phyloP scores from a whole-genome alignment of 2,113 vertebrate genomes.

The Oxygymnocypris stewartii region DNA sequence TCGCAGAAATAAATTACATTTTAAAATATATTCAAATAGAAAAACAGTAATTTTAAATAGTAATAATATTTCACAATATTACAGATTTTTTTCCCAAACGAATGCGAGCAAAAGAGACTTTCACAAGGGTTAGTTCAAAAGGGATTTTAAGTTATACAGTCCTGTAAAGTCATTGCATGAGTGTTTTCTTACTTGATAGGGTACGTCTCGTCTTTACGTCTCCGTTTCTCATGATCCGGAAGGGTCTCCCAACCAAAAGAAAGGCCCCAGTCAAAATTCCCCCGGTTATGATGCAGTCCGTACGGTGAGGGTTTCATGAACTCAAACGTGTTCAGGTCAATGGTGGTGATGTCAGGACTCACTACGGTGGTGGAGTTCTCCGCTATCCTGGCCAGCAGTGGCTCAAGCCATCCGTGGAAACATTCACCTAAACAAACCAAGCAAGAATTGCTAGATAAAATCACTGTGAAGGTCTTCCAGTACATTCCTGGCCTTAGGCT shows the following conservation, averaged over 20 bases:
- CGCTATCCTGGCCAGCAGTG: constrained; percentile 90
- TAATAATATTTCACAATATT: background rate
- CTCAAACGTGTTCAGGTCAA: constrained; percentile 95
- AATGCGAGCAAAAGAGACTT: background rate
- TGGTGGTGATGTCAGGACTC: constrained; percentile 95
- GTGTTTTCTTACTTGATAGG: constrained; percentile 83
- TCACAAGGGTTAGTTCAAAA: background rate
- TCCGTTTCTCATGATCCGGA: constrained; percentile 86
- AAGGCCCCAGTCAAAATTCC: constrained; percentile 96
- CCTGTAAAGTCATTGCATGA: background rate
- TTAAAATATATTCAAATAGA: background rate
- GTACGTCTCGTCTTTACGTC: constrained; percentile 94
- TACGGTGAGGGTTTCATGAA: constrained; percentile 95
- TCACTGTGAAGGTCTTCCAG: background rate
- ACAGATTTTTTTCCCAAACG: background rate
- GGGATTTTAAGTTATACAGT: background rate
- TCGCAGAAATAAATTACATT: background rate
- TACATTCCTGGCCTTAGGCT: background rate
- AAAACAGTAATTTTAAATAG: background rate
- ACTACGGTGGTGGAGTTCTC: constrained; percentile 91
- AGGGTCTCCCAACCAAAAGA: constrained; percentile 96
- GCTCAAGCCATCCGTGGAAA: constrained; percentile 95
- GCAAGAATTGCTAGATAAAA: background rate
- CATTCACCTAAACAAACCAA: constrained; percentile 84
- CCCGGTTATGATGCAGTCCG: constrained; percentile 90